Evolutionary conservation across 2,888 invertebrate genomes (phyloP), one percentile per base, ranked within the genome.

Genomic region (Carpatolechia fugitivella): DNA sequence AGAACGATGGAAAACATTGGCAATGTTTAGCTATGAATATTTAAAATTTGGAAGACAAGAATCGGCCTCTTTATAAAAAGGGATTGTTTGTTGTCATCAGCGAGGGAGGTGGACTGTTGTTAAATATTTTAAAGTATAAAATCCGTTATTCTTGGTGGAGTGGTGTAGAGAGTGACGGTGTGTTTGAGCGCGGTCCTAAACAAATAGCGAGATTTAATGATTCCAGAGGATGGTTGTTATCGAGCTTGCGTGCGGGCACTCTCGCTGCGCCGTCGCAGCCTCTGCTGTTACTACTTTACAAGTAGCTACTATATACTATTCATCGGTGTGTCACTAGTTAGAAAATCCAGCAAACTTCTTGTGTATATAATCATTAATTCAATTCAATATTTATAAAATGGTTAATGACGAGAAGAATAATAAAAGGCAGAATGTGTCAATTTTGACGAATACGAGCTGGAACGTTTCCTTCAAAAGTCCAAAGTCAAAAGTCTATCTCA

Each of bases 91-190:
- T 80, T 79, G 78, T 77, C 79, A 74, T 80, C 80, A 82, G 78
- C 72, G 77, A 74, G 73, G 68, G 75, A 78, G 77, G 75, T 78
- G 76, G 38, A 29, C 50, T 20, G 78, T 72, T 68, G 74, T 72
- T 82, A 80, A 86, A 86, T 87, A 85, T 85, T 83, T 85, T 84
- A 85, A 85, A 85, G 76, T 79, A 76, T 76, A 78, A 85, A 85
- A 83, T 85, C 81, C 78, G 82, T 81, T 86, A 82, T 81, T 81
- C 78, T 74, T 76, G 71, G 70, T 64, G 74, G 79, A 80, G 78
- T 76, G 71, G 70, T 64, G 74, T 79, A 80, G 77, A 80, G 81
- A 81, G 77, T 80, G 81, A 81, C 78, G 74, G 70, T 64, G 74
- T 82, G 81, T 85, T 87, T 82, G 81, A 76, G 77, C 73, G 77